Base-by-base conservation (phyloP, 2,113 vertebrate genomes). In the Epinephelus moara region DNA sequence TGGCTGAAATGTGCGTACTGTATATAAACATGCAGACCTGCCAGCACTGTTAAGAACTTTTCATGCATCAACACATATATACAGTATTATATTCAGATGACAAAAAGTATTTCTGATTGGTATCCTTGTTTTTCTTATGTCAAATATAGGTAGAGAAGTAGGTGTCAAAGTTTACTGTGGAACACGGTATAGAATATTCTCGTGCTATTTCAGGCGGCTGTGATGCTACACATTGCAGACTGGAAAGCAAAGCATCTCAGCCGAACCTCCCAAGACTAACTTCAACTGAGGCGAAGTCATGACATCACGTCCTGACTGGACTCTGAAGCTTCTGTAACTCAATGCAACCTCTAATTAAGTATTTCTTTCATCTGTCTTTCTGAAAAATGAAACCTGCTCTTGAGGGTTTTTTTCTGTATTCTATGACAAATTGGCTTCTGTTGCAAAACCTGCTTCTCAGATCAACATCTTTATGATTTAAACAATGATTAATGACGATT, bases 11-110 rank as follows among this genome's bases (percentile, higher is more conserved):
- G 23, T 70, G 18, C 8, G 4, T 11, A 47, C 19, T 59, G 42
- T 69, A 59, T 67, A 73, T 52, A 53, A 68, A 15, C 55, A 64
- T 50, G 17, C 55, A 79, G 42, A 68, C 42, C 64, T 78, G 66
- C 18, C 68, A 82, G 47, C 21, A 49, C 50, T 21, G 33, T 71
- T 60, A 42, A 33, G 40, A 66, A 63, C 12, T 42, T 64, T 50
- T 74, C 52, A 30, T 7, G 0, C 27, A 64, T 61, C 47, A 62
- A 40, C 47, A 57, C 12, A 40, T 69, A 27, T 37, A 67, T 23
- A 60, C 33, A 19, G 45, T 4, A 30, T 40, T 56, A 27, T 42
- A 63, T 37, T 52, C 15, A 63, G 40, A 56, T 21, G 56, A 56
- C 18, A 10, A n/a, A 60, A 61, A 17, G 15, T 13, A 14, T 37